Percentiles rank a stretch among this genome's conserved stretches.
These are phyloP conservation scores for Cryptus armator DNA, from an alignment of 2,888 invertebrate species.

Conservation along the genomic window DNA sequence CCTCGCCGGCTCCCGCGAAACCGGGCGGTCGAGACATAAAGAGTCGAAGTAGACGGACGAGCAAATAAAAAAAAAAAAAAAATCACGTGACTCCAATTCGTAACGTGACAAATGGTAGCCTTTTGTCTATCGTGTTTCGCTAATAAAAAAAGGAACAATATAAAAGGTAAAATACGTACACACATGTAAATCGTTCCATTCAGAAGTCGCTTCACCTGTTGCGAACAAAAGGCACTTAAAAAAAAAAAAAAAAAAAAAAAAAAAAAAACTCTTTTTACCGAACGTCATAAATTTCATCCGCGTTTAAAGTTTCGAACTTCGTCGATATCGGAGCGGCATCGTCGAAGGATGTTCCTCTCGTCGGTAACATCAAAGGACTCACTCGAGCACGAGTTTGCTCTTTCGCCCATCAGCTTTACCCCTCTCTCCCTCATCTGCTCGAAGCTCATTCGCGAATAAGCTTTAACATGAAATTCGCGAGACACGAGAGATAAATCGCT, in stretches of 20 bases:
- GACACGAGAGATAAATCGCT: constrained; percentile 12
- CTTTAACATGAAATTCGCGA: constrained; percentile 24
- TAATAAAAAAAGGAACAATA: constrained; percentile 22
- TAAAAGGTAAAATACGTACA: constrained; percentile 22
- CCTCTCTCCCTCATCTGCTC: background rate
- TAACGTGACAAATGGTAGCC: constrained; percentile 53
- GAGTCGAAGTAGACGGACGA: constrained; percentile 1
- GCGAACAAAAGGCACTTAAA: constrained; percentile 1
- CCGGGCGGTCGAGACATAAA: constrained; percentile 46
- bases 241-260: background rate
- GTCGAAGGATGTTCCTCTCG: constrained; percentile 37
- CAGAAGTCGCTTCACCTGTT: constrained; percentile 62
- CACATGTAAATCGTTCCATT: constrained; percentile 27
- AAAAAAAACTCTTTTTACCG: background rate
- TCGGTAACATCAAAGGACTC: constrained; percentile 62
- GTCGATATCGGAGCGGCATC: constrained; percentile 8
- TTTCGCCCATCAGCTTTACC: constrained; percentile 17
- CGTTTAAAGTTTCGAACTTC: constrained; percentile 14
- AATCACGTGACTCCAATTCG: constrained; percentile 48
- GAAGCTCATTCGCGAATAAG: constrained; percentile 14
- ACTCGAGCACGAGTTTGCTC: constrained; percentile 51
- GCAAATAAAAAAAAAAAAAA: constrained; percentile 29
- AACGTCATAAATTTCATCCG: constrained; percentile 55
- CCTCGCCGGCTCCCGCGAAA: constrained; percentile 16
- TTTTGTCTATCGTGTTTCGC: constrained; percentile 46